These are phyloP conservation scores for Daktulosphaira vitifoliae DNA, from an alignment of 1,140 invertebrate species.

Conservation along the genomic window DNA sequence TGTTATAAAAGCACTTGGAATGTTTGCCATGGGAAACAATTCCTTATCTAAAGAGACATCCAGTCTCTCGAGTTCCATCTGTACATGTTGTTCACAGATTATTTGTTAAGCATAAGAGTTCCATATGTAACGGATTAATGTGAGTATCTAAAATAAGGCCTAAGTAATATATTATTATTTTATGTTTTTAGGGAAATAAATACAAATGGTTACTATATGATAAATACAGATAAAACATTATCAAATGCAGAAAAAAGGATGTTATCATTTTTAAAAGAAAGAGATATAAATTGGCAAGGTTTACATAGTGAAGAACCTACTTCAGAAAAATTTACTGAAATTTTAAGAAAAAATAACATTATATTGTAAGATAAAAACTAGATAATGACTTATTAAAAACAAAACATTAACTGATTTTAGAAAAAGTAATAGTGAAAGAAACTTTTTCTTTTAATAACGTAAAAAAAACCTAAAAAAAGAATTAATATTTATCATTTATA, in stretches of 20 bases:
- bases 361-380: conserved; percentile 57
- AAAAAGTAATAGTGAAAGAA: no score
- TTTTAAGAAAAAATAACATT: conserved; percentile 53
- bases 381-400: no score
- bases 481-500: no score
- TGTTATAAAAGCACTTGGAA: conserved; percentile 65
- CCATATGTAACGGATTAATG: conserved; percentile 50
- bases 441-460: no score
- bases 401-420: no score
- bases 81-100: conserved; percentile 58
- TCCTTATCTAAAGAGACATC: conserved; percentile 51
- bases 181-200: conserved; percentile 13
- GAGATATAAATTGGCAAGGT: conserved; percentile 56
- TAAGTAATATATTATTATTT: no score
- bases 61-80: conserved; percentile 63
- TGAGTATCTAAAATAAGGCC: conserved; percentile 17
- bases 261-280: conserved; percentile 52
- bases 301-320: conserved; percentile 50
- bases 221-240: conserved; percentile 62
- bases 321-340: conserved; percentile 49
- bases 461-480: no score
- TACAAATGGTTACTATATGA: conserved; percentile 48
- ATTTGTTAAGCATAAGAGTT: conserved; percentile 52
- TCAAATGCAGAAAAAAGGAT: conserved; percentile 58
- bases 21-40: conserved; percentile 66